Evolutionary conservation across 2,797 vertebrate species (phyloP), one percentile per base, ranked within the genome.

Genomic region (Syngnathus rostellatus): DNA sequence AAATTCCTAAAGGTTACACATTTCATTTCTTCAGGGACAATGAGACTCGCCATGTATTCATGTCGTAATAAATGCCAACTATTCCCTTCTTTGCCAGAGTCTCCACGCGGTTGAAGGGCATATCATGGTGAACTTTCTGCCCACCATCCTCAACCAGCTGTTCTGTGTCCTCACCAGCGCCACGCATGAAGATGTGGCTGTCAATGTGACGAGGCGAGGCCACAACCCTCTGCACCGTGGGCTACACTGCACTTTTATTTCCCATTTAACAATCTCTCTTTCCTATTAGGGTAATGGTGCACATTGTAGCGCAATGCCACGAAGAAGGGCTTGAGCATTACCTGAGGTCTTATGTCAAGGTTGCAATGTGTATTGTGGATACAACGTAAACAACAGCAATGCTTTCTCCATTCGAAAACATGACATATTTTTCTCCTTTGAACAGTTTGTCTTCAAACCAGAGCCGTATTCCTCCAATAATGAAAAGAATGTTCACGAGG

Each of bases 41-140:
- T 2, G 8, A 59, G 6, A 19, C 8, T 39, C 10, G 6, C 8
- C 19, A 40, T 21, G 19, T 21, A 1, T 58, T 69, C 64, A 66
- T 12, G 17, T 40, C 16, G 19, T 45, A 10, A 77, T 54, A 68
- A 50, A 70, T 25, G 11, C 48, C 38, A 12, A 59, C 17, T 31
- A 19, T 9, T 41, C 11, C 2, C 25, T 21, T 38, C 55, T 2
- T 57, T 7, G 6, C 11, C 16, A 99, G 96, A 98, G 96, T 79
- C 93, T 99, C 54, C 97, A 99, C 46, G 97, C 97, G 0, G 95
- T 98, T 94, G 94, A 98, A 70, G 91, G 94, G 65, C 93, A 98
- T 0, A 93, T 98, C 77, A 95, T 98, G 95, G 95, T 98, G 38
- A 93, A 95, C 81, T 99, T 99, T 82, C 86, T 99, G 75, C 96